phyloP scores from a whole-genome alignment of 2,888 invertebrate species.

The Xiphydria camelus region DNA sequence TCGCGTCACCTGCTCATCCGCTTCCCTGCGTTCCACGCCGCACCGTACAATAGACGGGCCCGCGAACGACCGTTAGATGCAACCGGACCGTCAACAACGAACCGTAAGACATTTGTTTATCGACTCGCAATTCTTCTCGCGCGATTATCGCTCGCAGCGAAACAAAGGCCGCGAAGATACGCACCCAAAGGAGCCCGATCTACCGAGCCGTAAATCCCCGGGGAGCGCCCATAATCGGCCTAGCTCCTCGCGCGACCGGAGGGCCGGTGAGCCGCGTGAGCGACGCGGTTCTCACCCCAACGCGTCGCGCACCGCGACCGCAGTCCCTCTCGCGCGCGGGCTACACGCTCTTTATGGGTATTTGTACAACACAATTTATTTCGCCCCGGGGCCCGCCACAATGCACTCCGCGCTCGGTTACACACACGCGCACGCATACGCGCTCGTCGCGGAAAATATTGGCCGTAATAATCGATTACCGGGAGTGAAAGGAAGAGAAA shows the following conservation, averaged over 20 bases:
- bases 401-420: slow-evolving; percentile 17
- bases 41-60: too few relatives aligned
- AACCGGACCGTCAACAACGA: too few relatives aligned
- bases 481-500: slow-evolving; percentile 37
- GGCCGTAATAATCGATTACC: slow-evolving; percentile 14
- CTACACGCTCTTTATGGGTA: slow-evolving; percentile 19
- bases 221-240: too few relatives aligned
- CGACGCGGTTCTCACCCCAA: too few relatives aligned
- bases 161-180: not conserved
- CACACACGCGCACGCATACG: slow-evolving; percentile 13
- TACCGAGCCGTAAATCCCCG: slow-evolving; percentile 8
- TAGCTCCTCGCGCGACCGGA: too few relatives aligned
- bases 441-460: slow-evolving; percentile 18
- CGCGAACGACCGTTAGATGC: too few relatives aligned
- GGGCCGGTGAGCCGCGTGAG: too few relatives aligned
- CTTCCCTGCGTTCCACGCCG: too few relatives aligned
- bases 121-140: slow-evolving; percentile 11
- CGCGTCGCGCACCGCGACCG: too few relatives aligned
- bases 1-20: too few relatives aligned
- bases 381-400: slow-evolving; percentile 24
- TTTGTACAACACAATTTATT: slow-evolving; percentile 42
- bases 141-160: slow-evolving; percentile 12
- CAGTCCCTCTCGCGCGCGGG: not conserved
- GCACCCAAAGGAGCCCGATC: slow-evolving; percentile 11
- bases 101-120: too few relatives aligned